phyloP scores from a whole-genome alignment of 1,140 invertebrate genomes.

The Temnothorax nylanderi region DNA sequence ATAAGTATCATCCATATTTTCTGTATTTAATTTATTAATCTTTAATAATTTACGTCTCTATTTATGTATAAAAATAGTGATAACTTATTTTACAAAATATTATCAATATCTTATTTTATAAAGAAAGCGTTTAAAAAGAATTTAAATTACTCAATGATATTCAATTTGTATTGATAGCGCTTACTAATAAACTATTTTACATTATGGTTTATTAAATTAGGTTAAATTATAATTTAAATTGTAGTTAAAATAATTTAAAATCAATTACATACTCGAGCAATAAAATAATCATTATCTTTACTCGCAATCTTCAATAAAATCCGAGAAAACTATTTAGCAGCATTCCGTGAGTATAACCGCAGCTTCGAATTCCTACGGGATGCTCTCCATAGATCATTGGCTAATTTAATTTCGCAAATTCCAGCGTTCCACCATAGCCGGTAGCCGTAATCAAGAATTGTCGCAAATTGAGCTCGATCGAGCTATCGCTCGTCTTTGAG shows the following conservation, averaged over 20 bases:
- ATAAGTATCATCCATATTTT: not conserved
- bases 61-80: not conserved
- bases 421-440: not conserved
- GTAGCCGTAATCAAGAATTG: slow-evolving; percentile 47
- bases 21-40: not conserved
- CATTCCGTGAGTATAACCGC: not conserved
- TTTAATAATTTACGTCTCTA: not conserved
- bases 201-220: not conserved
- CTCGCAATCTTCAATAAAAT: not conserved
- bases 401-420: slow-evolving; percentile 55
- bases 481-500: slow-evolving; percentile 40
- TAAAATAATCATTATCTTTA: not conserved
- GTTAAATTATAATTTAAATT: not conserved
- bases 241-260: not conserved
- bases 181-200: no score
- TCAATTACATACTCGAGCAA: not conserved
- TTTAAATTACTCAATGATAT: no score
- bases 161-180: no score
- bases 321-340: slow-evolving; percentile 19
- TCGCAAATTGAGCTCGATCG: slow-evolving; percentile 37
- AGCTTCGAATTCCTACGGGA: slow-evolving; percentile 12
- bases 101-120: no score
- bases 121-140: no score
- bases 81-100: no score
- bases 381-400: not conserved